phyloP scores from a whole-genome alignment of 2,113 vertebrate species.

The Hoplias malabaricus region DNA sequence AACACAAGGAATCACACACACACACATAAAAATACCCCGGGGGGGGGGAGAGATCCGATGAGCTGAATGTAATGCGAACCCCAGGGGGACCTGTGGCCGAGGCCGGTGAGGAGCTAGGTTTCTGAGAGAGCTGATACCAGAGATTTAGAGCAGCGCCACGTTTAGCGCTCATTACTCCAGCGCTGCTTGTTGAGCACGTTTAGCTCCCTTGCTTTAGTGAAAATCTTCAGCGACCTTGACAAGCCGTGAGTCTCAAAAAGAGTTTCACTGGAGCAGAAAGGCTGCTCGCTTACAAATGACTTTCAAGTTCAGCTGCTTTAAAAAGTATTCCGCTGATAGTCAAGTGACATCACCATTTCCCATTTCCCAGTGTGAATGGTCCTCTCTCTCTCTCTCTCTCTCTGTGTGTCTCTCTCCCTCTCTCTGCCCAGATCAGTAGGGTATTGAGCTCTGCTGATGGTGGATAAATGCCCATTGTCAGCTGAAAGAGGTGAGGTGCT shows the following conservation, averaged over 20 bases:
- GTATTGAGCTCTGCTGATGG: conserved; percentile 9
- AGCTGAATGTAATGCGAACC: conserved; percentile 38
- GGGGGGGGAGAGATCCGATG: conserved; percentile 22
- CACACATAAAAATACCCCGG: neutral
- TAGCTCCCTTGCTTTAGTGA: neutral
- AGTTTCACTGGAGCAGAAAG: neutral
- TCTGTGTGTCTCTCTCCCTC: neutral
- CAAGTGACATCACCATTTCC: neutral
- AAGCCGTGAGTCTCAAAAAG: neutral
- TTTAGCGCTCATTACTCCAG: conserved; percentile 1
- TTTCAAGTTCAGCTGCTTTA: neutral
- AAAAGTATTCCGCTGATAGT: conserved; percentile 6
- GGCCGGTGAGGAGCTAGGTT: conserved; percentile 2
- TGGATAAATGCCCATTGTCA: conserved; percentile 9
- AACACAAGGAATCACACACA: neutral
- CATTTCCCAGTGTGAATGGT: neutral
- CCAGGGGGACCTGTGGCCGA: conserved; percentile 36
- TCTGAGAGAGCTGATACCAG: conserved; percentile 15
- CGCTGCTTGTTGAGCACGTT: neutral
- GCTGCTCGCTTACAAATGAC: neutral
- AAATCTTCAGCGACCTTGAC: neutral
- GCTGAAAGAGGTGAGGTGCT: conserved; percentile 37
- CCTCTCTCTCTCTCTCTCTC: neutral
- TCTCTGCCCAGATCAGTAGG: conserved; percentile 7
- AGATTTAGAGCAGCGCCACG: neutral